Percentiles rank a stretch among this genome's conserved stretches.
These are phyloP conservation scores for Drosophila melanica DNA, from an alignment of 1,140 invertebrate genomes.

Conservation along the genomic window DNA sequence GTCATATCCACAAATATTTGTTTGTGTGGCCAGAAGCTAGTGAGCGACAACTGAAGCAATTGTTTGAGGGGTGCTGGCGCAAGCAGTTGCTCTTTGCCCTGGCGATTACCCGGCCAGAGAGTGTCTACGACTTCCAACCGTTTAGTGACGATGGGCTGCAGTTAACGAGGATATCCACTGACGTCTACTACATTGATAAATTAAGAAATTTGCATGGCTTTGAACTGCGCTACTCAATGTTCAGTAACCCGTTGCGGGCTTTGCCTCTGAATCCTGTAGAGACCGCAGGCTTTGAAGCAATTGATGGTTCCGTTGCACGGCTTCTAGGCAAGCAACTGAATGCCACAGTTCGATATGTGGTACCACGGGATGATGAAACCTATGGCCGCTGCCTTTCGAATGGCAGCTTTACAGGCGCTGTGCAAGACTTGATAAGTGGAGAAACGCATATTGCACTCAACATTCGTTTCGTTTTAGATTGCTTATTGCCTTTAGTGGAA, in stretches of 20 bases:
- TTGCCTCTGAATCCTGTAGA: conserved; percentile 42
- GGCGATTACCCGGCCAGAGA: conserved; percentile 34
- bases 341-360: conserved; percentile 63
- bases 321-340: conserved; percentile 52
- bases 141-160: conserved; percentile 53
- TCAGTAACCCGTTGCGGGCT: conserved; percentile 59
- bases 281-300: conserved; percentile 43
- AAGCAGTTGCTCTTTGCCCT: conserved; percentile 64
- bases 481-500: conserved; percentile 60
- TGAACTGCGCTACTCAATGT: conserved; percentile 71
- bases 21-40: conserved; percentile 65
- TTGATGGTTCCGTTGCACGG: conserved; percentile 62
- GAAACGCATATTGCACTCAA: conserved; percentile 66
- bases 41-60: conserved; percentile 25
- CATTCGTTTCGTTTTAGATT: conserved; percentile 66
- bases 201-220: conserved; percentile 56
- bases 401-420: conserved; percentile 63
- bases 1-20: conserved; percentile 69
- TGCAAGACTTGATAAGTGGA: conserved; percentile 52
- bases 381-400: conserved; percentile 64
- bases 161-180: conserved; percentile 5
- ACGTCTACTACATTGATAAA: conserved; percentile 55
- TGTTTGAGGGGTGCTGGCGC: conserved; percentile 59
- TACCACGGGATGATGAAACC: conserved; percentile 58
- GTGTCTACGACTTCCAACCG: conserved; percentile 69